Evolutionary conservation across 1,140 invertebrate genomes (phyloP).

Genomic region (Cylas formicarius): DNA sequence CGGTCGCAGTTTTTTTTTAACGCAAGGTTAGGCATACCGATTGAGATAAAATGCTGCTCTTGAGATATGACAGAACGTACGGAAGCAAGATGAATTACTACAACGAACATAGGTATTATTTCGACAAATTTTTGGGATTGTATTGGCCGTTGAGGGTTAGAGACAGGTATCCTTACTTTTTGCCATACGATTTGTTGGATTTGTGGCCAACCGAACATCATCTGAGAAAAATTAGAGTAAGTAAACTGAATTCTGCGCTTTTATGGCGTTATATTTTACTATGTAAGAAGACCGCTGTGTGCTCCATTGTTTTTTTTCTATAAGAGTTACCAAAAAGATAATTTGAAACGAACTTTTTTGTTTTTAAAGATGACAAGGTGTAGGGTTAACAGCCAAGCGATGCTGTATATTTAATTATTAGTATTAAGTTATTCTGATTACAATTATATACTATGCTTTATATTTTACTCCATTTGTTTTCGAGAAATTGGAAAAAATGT

Average conservation of each 20-base stretch:
- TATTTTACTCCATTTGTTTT: too few species aligned
- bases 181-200: constrained; percentile 20
- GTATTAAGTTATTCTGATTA: too few species aligned
- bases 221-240: constrained; percentile 25
- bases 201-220: constrained; percentile 28
- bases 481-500: too few species aligned
- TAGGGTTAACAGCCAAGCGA: too few species aligned
- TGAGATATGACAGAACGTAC: constrained; percentile 20
- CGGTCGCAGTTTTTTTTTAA: too few species aligned
- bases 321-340: too few species aligned
- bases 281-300: background rate
- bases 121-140: constrained; percentile 19
- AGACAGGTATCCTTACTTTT: constrained; percentile 10
- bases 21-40: too few species aligned
- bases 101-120: constrained; percentile 19
- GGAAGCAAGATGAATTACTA: constrained; percentile 21
- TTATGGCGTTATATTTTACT: background rate
- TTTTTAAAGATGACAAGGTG: too few species aligned
- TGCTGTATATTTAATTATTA: too few species aligned
- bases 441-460: too few species aligned
- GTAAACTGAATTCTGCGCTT: background rate
- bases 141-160: constrained; percentile 19
- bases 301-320: too few species aligned
- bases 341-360: too few species aligned
- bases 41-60: constrained; percentile 23